phyloP scores from a whole-genome alignment of 1,140 invertebrate species.

The Onthophagus taurus region DNA sequence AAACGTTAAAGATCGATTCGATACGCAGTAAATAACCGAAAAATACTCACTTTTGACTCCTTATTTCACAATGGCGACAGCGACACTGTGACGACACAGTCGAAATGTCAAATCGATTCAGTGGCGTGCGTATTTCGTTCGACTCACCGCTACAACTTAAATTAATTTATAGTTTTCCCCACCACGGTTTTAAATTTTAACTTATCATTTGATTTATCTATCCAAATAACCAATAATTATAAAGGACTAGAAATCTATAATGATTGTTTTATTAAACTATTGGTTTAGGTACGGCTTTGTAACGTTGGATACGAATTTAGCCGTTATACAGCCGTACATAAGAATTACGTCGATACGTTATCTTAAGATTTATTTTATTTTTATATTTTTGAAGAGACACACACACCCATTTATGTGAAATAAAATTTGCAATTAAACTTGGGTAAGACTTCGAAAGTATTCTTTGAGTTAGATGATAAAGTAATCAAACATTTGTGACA shows the following conservation, averaged over 20 bases:
- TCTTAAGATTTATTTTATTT: no score
- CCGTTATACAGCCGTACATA: no score
- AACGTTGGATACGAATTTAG: not conserved
- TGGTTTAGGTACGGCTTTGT: not conserved
- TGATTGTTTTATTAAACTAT: no score
- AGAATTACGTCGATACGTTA: no score
- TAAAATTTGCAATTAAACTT: not conserved
- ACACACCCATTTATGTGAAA: no score
- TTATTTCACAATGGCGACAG: slow-evolving; percentile 6
- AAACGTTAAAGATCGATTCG: no score
- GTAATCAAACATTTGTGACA: not conserved
- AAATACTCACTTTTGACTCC: slow-evolving; percentile 5
- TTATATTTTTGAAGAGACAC: no score
- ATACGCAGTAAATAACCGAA: no score
- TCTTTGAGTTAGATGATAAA: not conserved
- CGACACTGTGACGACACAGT: not conserved
- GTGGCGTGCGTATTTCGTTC: slow-evolving; percentile 2
- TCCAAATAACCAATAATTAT: no score
- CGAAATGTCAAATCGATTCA: slow-evolving; percentile 7
- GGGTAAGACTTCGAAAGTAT: slow-evolving; percentile 1
- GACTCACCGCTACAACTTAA: not conserved
- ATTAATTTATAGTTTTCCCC: not conserved
- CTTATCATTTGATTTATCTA: no score
- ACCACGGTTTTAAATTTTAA: no score
- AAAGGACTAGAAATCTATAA: no score